Evolutionary conservation across 2,888 invertebrate genomes (phyloP).

Genomic region (Hydraecia micacea): DNA sequence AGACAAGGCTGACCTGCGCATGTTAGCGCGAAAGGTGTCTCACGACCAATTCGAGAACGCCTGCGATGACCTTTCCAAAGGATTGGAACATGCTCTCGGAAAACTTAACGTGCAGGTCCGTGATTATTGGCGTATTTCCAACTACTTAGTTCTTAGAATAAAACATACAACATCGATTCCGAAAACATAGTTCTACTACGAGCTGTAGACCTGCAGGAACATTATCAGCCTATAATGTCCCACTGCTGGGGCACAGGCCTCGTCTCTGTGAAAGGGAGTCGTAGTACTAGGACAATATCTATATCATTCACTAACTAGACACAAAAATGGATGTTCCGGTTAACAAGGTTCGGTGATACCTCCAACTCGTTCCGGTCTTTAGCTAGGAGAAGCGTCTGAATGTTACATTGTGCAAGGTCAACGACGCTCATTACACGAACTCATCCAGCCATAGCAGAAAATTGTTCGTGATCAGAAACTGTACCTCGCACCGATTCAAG

Average conservation of each 20-base stretch:
- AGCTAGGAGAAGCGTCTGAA: slow-evolving; percentile 16
- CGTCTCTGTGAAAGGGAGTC: no score
- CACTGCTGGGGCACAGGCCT: no score
- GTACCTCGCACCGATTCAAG: not conserved
- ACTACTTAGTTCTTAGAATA: not conserved
- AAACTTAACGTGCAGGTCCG: slow-evolving; percentile 91
- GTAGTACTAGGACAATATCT: not conserved
- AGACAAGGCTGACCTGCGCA: slow-evolving; percentile 93
- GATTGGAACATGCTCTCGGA: slow-evolving; percentile 91
- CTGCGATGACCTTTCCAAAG: slow-evolving; percentile 92
- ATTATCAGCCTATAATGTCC: no score
- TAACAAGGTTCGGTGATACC: slow-evolving; percentile 25
- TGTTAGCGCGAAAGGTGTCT: slow-evolving; percentile 93
- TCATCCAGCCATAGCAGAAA: slow-evolving; percentile 37
- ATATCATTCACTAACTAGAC: not conserved
- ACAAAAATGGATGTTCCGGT: not conserved
- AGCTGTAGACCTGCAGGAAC: not conserved
- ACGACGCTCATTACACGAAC: slow-evolving; percentile 17
- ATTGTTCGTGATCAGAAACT: slow-evolving; percentile 19
- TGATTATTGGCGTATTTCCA: not conserved
- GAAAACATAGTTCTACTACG: not conserved
- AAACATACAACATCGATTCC: not conserved
- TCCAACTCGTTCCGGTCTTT: slow-evolving; percentile 42
- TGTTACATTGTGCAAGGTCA: slow-evolving; percentile 26
- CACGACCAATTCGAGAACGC: slow-evolving; percentile 93